Evolutionary conservation across 2,113 vertebrate genomes (phyloP), one percentile per base, ranked within the genome.

Genomic region (Deroptyus accipitrinus): DNA sequence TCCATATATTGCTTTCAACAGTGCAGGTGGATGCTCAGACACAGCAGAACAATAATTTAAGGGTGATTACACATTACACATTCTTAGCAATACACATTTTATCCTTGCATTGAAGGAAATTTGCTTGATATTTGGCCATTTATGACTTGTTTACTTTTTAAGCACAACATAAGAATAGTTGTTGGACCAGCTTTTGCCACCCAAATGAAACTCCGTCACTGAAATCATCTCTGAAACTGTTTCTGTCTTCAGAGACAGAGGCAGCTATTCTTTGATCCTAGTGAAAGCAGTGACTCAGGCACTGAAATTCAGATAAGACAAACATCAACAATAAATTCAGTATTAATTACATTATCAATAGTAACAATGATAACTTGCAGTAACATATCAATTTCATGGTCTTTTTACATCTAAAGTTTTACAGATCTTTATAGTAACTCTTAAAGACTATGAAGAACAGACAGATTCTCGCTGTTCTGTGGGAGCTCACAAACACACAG

Each of bases 201-300:
- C 18, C 76, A 49, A 95, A 86, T 68, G 91, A 86, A 96, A 85
- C 59, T 76, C 88, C 42, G 74, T 68, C 79, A 83, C 94, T 78
- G 62, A 70, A 67, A 27, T 6, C 62, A 91, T 41, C 83, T 39
- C 51, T 89, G 86, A 95, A 74, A 95, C 3, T 7, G 9, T 82
- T 88, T 95, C 67, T 94, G 94, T 89, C 81, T 88, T 89, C 68
- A 27, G 64, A 97, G 68, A 25, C 10, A 86, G 55, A 88, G 48
- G 23, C 44, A 37, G 62, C 77, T 72, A 14, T 87, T 85, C 84
- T 95, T 84, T 90, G 69, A 83, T 73, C 66, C 81, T 33, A 86
- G 11, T 17, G 78, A 94, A 90, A 79, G 51, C 62, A 73, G 37
- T 44, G 48, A 28, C 57, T 67, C 39, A 17, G 73, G 49, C 62